Evolutionary conservation across 2,888 invertebrate species (phyloP).

Genomic region (Mythimna loreyi): DNA sequence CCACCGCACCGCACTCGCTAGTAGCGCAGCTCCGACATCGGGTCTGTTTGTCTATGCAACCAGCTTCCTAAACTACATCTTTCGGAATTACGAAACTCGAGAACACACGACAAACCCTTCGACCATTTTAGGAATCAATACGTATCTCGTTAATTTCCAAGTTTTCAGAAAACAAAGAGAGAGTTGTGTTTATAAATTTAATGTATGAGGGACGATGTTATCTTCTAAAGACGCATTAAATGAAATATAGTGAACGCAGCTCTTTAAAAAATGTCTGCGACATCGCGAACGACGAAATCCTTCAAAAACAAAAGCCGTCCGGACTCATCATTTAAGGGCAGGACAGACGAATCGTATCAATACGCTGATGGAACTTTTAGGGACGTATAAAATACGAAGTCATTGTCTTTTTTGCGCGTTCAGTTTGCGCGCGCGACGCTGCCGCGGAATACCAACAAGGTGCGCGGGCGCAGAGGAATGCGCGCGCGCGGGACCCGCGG

Average conservation of each 20-base stretch:
- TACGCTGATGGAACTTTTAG: slow-evolving; percentile 87
- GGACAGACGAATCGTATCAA: slow-evolving; percentile 79
- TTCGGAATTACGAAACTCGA: slow-evolving; percentile 8
- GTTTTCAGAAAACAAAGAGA: slow-evolving; percentile 24
- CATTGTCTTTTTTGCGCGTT: slow-evolving; percentile 88
- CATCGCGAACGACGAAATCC: slow-evolving; percentile 71
- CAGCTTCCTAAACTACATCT: slow-evolving; percentile 10
- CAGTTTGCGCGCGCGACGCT: slow-evolving; percentile 80
- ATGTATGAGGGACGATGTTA: slow-evolving; percentile 55
- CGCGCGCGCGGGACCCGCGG: slow-evolving; percentile 62
- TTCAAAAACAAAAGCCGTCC: slow-evolving; percentile 75
- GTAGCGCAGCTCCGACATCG: slow-evolving; percentile 26
- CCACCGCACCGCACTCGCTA: slow-evolving; percentile 20
- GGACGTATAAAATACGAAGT: slow-evolving; percentile 87
- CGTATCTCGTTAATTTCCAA: slow-evolving; percentile 21
- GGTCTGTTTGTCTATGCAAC: slow-evolving; percentile 22
- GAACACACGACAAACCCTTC: slow-evolving; percentile 2
- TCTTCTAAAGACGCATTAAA: slow-evolving; percentile 60
- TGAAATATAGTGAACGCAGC: slow-evolving; percentile 53
- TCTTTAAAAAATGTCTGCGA: slow-evolving; percentile 69
- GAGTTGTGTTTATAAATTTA: slow-evolving; percentile 29
- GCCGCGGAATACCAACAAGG: slow-evolving; percentile 85
- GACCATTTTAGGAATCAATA: slow-evolving; percentile 28
- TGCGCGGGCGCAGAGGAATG: slow-evolving; percentile 72
- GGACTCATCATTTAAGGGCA: slow-evolving; percentile 77